These are phyloP conservation scores for Micromys minutus DNA, from an alignment of 2,113 vertebrate species.

Conservation along the genomic window DNA sequence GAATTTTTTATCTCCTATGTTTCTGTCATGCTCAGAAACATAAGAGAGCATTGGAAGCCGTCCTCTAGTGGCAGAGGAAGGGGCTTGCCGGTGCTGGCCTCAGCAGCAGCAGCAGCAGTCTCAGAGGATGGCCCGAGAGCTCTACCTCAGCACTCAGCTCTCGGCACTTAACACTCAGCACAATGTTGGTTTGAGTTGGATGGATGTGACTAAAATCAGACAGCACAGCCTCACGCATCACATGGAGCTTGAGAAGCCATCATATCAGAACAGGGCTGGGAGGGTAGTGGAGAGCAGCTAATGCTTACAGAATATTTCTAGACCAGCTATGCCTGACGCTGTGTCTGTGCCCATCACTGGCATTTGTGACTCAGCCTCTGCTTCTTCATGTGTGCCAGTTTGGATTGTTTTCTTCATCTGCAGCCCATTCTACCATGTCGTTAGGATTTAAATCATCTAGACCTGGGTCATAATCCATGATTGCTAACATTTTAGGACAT, in stretches of 20 bases:
- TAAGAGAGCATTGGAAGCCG: not conserved
- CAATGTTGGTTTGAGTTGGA: not conserved
- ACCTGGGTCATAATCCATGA: not conserved
- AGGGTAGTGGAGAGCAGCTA: not conserved
- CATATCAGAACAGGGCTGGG: not conserved
- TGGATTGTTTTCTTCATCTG: not conserved
- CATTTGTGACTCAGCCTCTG: not conserved
- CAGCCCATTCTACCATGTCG: not conserved
- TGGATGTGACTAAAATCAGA: not conserved
- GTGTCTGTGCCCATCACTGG: not conserved
- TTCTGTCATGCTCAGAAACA: not conserved
- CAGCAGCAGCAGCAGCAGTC: not conserved
- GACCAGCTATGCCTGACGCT: not conserved
- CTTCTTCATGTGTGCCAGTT: not conserved
- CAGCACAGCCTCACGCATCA: not conserved
- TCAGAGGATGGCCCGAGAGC: not conserved
- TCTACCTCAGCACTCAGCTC: not conserved
- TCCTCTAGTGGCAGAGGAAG: no score
- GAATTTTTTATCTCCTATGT: no score
- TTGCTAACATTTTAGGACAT: not conserved
- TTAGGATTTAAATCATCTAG: not conserved
- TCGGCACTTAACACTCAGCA: not conserved
- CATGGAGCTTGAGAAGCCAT: no score
- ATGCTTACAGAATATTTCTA: not conserved
- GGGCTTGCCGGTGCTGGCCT: no score